Evolutionary conservation across 2,113 vertebrate genomes (phyloP).

Genomic region (Pedionomus torquatus): DNA sequence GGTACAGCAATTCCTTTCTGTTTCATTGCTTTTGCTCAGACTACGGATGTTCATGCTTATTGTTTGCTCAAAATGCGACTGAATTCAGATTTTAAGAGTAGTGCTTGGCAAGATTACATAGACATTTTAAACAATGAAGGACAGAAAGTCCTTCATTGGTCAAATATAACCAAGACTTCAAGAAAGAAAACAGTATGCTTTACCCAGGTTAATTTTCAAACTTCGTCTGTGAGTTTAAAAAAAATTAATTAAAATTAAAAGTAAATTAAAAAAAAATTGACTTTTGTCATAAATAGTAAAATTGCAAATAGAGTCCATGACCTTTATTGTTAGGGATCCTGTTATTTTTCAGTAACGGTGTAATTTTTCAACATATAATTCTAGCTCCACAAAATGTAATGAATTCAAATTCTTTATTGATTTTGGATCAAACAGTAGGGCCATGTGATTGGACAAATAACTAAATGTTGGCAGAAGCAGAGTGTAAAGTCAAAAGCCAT

Average conservation of each 20-base stretch:
- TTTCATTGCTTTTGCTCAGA: neutral
- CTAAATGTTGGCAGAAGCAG: conserved; percentile 42
- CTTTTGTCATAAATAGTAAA: neutral
- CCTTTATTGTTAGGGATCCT: conserved; percentile 17
- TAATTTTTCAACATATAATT: conserved; percentile 23
- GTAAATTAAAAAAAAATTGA: too few relatives aligned
- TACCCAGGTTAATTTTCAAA: neutral
- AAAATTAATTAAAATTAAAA: too few relatives aligned
- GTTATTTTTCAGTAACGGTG: conserved; percentile 35
- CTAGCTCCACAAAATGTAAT: conserved; percentile 23
- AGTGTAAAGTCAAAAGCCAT: conserved; percentile 63
- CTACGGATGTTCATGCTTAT: neutral
- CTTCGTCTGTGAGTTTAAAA: neutral
- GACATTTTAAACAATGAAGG: neutral
- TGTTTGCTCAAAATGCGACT: neutral
- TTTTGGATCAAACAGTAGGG: conserved; percentile 15
- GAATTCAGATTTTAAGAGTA: neutral
- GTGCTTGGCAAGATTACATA: neutral
- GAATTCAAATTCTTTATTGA: conserved; percentile 57
- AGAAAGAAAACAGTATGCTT: neutral
- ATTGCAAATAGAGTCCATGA: neutral
- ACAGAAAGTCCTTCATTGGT: neutral
- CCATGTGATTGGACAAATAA: conserved; percentile 35
- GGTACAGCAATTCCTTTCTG: neutral
- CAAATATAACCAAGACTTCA: neutral